These are phyloP conservation scores for Dermatemys mawii DNA, from an alignment of 2,113 vertebrate genomes.

Conservation along the genomic window DNA sequence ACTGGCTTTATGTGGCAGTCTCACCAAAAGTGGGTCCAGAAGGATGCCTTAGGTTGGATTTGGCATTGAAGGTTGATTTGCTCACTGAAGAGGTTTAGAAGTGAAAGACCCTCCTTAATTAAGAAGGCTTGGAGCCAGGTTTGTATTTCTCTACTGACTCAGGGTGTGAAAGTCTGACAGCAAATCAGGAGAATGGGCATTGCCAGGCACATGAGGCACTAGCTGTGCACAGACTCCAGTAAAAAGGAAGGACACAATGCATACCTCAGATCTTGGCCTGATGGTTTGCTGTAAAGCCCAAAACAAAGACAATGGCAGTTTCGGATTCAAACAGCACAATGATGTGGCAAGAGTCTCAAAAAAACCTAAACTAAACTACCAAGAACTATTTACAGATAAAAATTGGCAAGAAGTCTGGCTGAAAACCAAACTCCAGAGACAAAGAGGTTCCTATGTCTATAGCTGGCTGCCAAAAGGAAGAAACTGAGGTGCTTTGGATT, in stretches of 20 bases:
- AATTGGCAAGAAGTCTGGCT: neutral
- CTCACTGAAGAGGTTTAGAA: neutral
- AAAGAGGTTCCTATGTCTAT: neutral
- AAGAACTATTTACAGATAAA: neutral
- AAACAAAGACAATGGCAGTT: neutral
- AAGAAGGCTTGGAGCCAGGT: neutral
- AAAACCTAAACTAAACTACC: neutral
- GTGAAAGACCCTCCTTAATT: neutral
- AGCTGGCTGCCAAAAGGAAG: neutral
- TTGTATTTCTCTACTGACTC: neutral
- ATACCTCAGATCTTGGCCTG: neutral
- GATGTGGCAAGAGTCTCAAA: neutral
- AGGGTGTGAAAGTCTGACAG: neutral
- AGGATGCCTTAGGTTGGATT: neutral
- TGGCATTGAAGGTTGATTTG: neutral
- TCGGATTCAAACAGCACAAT: neutral
- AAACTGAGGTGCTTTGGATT: neutral
- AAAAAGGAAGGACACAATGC: neutral
- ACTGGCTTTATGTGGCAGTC: neutral
- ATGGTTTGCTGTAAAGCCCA: neutral
- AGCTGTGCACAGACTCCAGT: neutral
- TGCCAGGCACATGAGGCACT: neutral
- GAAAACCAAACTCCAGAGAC: neutral
- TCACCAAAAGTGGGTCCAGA: neutral
- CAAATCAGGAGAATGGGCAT: neutral